A percentile compares a stretch with the other conserved stretches of the same genome.
Evolutionary conservation across 64 coral and sea anemone genomes (phyloP).

Genomic region (Montipora cactus): DNA sequence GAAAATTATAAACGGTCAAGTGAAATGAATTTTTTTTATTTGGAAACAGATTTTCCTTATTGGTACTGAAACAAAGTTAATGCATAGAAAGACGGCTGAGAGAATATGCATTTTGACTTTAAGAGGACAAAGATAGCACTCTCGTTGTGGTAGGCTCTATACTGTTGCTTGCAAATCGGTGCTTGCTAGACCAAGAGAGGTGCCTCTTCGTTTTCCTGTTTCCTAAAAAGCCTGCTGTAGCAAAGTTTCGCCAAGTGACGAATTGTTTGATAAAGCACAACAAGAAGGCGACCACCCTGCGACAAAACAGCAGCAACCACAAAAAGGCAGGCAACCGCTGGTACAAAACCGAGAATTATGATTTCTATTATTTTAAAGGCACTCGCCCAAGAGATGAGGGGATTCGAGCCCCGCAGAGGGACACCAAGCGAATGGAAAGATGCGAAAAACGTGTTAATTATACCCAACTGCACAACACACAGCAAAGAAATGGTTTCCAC

Average conservation of each 20-base stretch:
- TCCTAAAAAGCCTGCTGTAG: neutral
- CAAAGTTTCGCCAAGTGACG: neutral
- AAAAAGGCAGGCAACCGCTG: neutral
- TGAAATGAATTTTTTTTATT: conserved; percentile 3
- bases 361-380: neutral
- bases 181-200: neutral
- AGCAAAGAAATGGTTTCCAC: conserved; percentile 74
- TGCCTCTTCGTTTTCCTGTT: neutral
- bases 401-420: neutral
- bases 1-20: neutral
- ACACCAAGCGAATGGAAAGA: neutral
- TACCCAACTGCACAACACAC: conserved; percentile 49
- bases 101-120: neutral
- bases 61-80: neutral
- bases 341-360: neutral
- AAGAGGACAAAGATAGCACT: neutral
- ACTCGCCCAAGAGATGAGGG: neutral
- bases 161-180: neutral
- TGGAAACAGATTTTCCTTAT: neutral
- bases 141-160: neutral
- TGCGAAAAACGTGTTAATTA: conserved; percentile 30
- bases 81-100: neutral
- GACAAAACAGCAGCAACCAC: neutral
- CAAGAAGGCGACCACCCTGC: neutral
- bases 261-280: neutral